Evolutionary conservation across 2,113 vertebrate species (phyloP), one percentile per base, ranked within the genome.

Genomic region (Petrocephalus zakoni): DNA sequence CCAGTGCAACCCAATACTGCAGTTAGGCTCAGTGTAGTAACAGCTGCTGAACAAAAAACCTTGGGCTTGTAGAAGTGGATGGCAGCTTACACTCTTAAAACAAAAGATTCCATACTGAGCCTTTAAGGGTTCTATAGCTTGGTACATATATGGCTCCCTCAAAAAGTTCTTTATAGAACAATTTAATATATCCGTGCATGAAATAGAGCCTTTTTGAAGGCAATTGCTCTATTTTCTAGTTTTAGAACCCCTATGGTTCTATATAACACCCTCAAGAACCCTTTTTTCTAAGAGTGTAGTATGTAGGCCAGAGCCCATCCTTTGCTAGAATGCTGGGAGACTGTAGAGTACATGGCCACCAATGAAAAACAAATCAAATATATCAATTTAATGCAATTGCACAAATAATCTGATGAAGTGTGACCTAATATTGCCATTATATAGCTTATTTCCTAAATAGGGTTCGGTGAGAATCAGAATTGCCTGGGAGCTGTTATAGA

Each of bases 1-100:
- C 5, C 29, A 58, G 46, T 64, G 90, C 42, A 87, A 87, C 56
- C 11, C 86, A 87, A 87, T 47, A 47, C 58, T n/a, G 42, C 56
- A 55, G 75, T 46, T 56, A 83, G 51, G n/a, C 88, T 52, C 22
- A 11, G 13, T 15, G n/a, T 17, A 13, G 56, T 9, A 87, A 83
- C 90, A 89, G 55, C 85, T 90, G 88, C 42, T 56, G 61, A 49
- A 64, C 3, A 7, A 3, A 15, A 19, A 61, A 61, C 29, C 86
- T n/a, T 25, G 19, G 56, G 17, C 19, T n/a, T n/a, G 34, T 25
- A 34, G 5, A 10, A 22, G 17, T 87, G n/a, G 34, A 11, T 2
- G 25, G 6, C 3, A 37, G 19, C 19, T 47, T 5, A n/a, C n/a
- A n/a, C n/a, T n/a, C n/a, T n/a, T n/a, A n/a, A n/a, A n/a, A n/a